phyloP scores from a whole-genome alignment of 92 coral and sea anemone genomes.

The Ricordea florida region DNA sequence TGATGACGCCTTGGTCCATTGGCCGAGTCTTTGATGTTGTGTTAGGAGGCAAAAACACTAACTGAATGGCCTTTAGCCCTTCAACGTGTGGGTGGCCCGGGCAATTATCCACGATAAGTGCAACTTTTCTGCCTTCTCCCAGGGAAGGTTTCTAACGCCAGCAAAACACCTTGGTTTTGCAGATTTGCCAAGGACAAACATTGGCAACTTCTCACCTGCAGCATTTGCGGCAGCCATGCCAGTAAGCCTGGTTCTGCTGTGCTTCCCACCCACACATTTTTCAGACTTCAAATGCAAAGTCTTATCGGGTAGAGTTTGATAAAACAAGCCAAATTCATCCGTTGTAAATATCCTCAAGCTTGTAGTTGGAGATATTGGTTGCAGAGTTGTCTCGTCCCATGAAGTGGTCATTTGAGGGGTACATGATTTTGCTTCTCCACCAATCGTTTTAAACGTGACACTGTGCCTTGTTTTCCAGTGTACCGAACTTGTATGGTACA shows the following conservation, averaged over 20 bases:
- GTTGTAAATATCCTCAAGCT: constrained; percentile 6
- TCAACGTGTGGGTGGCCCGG: constrained; percentile 18
- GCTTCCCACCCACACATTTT: constrained; percentile 28
- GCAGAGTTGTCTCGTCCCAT: constrained; percentile 16
- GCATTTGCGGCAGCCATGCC: constrained; percentile 36
- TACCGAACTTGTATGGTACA: too few relatives aligned
- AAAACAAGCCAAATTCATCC: constrained; percentile 48
- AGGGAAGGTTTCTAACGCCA: constrained; percentile 46
- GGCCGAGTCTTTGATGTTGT: constrained; percentile 19
- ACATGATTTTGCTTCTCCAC: constrained; percentile 13
- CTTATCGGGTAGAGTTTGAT: constrained; percentile 29
- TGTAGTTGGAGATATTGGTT: constrained; percentile 4
- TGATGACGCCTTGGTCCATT: constrained; percentile 23
- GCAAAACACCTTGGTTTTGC: constrained; percentile 34
- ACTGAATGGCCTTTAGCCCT: constrained; percentile 5
- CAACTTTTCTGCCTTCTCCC: constrained; percentile 43
- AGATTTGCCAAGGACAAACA: constrained; percentile 24
- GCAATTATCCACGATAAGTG: constrained; percentile 21
- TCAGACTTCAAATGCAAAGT: too few relatives aligned
- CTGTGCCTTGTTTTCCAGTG: constrained; percentile 45
- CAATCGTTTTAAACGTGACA: neutral
- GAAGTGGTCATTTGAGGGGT: constrained; percentile 10
- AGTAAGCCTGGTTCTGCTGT: constrained; percentile 16
- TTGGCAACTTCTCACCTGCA: constrained; percentile 29
- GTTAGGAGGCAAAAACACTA: constrained; percentile 33